Base-by-base conservation (phyloP, 2,797 vertebrate genomes). In the Poeciliopsis paucimaculata region DNA sequence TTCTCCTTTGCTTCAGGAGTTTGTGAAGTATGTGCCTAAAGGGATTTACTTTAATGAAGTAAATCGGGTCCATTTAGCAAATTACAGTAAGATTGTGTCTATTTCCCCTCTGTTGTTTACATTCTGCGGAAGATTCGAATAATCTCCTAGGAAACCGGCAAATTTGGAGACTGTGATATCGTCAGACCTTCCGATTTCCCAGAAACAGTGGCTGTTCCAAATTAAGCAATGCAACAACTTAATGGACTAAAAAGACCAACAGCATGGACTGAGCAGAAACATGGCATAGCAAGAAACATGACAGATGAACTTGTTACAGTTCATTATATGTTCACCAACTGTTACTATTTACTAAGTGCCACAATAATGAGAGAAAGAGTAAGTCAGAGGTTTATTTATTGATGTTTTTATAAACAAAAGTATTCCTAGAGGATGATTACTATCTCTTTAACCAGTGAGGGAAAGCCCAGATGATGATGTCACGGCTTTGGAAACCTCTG, bases 91-190 rank as follows among this genome's bases (percentile, higher is more conserved):
- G 20, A 57, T 7, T 39, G 49, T 28, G 34, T 51, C 13, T 13
- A 10, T 45, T 66, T 55, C 12, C 20, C 66, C 23, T 49, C 20
- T 76, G n/a, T 16, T 60, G 20, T 77, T 82, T 36, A 53, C 39
- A 45, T 78, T 81, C 4, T 57, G 47, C 62, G 2, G 2, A 77
- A 71, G 11, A 76, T 78, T 77, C 2, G 66, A 72, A 79, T 76
- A 8, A 57, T 36, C 16, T 78, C 39, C 41, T 7, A 15, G 23
- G 23, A 84, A 86, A 79, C 46, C 55, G 68, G 31, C 5, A 76
- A 43, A 47, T 76, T 49, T 36, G 12, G 2, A 74, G 39, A 1
- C 34, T 73, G 13, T 51, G 62, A 49, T 2, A 7, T 71, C 18
- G 72, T 79, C 51, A 36, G 66, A 51, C 23, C 10, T 72, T 76